Base-by-base conservation (phyloP, 1,140 invertebrate genomes). In the Sycophila sp. region DNA sequence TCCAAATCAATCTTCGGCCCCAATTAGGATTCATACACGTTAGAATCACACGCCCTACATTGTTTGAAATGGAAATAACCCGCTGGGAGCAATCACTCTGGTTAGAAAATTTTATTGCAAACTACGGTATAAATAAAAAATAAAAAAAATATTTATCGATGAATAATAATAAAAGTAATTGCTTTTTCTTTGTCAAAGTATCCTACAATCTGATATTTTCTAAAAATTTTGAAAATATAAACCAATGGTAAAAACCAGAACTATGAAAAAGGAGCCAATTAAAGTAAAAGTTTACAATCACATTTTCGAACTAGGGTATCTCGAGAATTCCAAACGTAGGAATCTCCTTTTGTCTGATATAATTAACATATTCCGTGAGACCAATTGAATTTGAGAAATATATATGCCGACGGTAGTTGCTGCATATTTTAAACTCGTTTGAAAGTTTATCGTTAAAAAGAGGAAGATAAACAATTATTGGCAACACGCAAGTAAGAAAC, bases 41-140 rank as follows among this genome's bases (percentile, higher is more conserved):
- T 15, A 32, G n/a, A 38, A 38, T 32, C 17, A 66, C n/a, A n/a
- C 28, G 7, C 8, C 7, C 32, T 38, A 26, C 22, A 13, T 42
- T n/a, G 11, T 66, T 40, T 47, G 47, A 66, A 13, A 56, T 32
- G 6, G 13, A 34, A 53, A 49, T 28, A 8, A 66, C 42, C n/a
- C 26, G 8, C 42, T 42, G 51, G 36, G 49, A 49, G 38, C 34
- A 66, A 66, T n/a, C 17, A 28, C 11, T 15, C 28, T 38, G 8
- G 28, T 10, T 63, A 36, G 3, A 51, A 36, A 11, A 62, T 62
- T 30, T 60, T 45, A 40, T 60, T 19, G 17, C 4, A 42, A 42
- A 2, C 4, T 1, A 42, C n/a, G 40, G 19, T 17, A n/a, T n/a
- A n/a, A n/a, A n/a, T n/a, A n/a, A n/a, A n/a, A n/a, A n/a, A n/a